Conservation (phyloP, 1,140 invertebrate species). For the Zaprionus taronus region DNA sequence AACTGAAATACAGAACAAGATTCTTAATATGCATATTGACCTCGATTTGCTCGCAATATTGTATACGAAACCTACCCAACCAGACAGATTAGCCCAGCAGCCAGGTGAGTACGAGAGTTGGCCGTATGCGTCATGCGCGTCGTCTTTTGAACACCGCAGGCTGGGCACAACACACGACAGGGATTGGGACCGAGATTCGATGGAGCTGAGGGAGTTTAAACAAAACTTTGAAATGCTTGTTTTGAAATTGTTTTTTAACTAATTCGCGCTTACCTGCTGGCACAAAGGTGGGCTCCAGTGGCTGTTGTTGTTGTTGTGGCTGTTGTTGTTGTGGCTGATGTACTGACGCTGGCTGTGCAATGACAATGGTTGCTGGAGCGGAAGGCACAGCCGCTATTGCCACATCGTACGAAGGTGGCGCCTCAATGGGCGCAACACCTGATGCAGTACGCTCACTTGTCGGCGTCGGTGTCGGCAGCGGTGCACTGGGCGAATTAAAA, state of each 20-base stretch:
- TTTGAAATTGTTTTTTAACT: not conserved
- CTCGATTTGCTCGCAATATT: not conserved
- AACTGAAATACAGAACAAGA: conserved; percentile 34
- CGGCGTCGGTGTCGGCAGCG: conserved; percentile 45
- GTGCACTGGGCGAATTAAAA: conserved; percentile 55
- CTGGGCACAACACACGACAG: conserved; percentile 85
- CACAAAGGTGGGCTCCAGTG: conserved; percentile 56
- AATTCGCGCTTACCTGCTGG: conserved; percentile 41
- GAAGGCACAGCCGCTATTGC: conserved; percentile 55
- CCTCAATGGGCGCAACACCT: conserved; percentile 52
- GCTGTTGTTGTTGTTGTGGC: conserved; percentile 27
- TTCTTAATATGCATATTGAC: conserved; percentile 4
- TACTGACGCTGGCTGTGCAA: conserved; percentile 43
- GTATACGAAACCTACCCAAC: conserved; percentile 84
- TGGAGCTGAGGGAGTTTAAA: conserved; percentile 20
- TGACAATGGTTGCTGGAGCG: conserved; percentile 44
- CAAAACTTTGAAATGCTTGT: not conserved
- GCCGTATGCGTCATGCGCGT: conserved; percentile 85
- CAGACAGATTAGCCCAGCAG: conserved; percentile 87
- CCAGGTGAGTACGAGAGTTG: conserved; percentile 87
- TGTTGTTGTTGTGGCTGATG: conserved; percentile 28
- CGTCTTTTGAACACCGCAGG: conserved; percentile 85
- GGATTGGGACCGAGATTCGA: conserved; percentile 85
- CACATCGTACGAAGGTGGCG: conserved; percentile 78
- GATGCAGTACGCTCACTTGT: conserved; percentile 31